Evolutionary conservation across 2,797 vertebrate genomes (phyloP).

Genomic region (Telmatherina bonti): DNA sequence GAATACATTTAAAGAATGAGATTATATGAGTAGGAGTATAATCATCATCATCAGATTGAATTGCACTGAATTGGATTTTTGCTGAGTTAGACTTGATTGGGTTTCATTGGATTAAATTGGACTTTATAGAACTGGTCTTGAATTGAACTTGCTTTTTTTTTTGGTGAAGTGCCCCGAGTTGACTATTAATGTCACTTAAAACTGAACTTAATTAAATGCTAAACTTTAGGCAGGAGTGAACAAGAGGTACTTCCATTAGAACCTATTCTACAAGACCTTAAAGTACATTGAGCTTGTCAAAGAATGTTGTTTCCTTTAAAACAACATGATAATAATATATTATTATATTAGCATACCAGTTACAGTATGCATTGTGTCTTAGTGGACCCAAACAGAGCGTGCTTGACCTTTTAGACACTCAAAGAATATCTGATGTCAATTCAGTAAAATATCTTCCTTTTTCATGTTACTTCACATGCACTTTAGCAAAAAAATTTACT

Average conservation of each 20-base stretch:
- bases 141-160: background rate
- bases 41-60: background rate
- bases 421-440: background rate
- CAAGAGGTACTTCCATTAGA: too few species aligned
- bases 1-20: background rate
- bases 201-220: background rate
- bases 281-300: background rate
- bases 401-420: too few species aligned
- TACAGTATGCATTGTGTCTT: too few species aligned
- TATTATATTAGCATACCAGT: too few species aligned
- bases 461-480: background rate
- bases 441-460: background rate
- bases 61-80: background rate
- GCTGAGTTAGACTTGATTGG: background rate
- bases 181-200: background rate
- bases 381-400: too few species aligned
- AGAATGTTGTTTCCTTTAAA: background rate
- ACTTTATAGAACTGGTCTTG: background rate
- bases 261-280: background rate
- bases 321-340: background rate
- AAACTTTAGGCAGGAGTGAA: background rate
- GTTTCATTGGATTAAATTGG: background rate
- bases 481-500: constrained; percentile 4
- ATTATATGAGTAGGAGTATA: background rate
- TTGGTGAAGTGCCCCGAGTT: too few species aligned